phyloP scores from a whole-genome alignment of 2,113 vertebrate species.

The Paramormyrops kingsleyae region DNA sequence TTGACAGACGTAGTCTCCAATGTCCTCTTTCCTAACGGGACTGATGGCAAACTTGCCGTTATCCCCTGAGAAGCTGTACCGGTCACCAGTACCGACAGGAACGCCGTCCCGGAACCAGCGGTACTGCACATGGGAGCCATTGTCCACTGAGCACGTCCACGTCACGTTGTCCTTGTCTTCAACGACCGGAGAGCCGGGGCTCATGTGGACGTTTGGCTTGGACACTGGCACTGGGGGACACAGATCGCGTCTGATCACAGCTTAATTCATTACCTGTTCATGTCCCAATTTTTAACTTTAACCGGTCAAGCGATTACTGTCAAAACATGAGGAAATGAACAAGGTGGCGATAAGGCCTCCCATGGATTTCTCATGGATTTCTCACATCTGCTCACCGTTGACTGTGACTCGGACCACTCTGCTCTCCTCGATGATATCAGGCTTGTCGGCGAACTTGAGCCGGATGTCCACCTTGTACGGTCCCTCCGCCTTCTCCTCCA shows the following conservation, averaged over 20 bases:
- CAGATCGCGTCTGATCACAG: background rate
- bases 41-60: conserved; percentile 49
- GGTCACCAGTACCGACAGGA: conserved; percentile 28
- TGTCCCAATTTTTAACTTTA: background rate
- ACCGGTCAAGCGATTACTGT: background rate
- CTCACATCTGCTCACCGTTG: conserved; percentile 48
- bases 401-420: conserved; percentile 54
- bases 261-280: background rate
- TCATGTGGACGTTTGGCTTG: conserved; percentile 48
- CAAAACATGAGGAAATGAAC: background rate
- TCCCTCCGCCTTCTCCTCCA: conserved; percentile 50
- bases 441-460: conserved; percentile 42
- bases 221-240: conserved; percentile 52
- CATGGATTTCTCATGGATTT: background rate
- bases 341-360: background rate
- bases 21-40: conserved; percentile 62
- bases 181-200: conserved; percentile 44
- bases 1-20: conserved; percentile 55
- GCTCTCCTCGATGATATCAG: conserved; percentile 34
- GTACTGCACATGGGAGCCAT: conserved; percentile 54
- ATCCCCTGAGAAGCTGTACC: conserved; percentile 49
- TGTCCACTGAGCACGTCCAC: conserved; percentile 55
- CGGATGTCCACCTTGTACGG: conserved; percentile 55
- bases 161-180: conserved; percentile 64
- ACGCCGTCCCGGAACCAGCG: conserved; percentile 53